Conservation (phyloP, 1,140 invertebrate species). For the Hyles vespertilio region DNA sequence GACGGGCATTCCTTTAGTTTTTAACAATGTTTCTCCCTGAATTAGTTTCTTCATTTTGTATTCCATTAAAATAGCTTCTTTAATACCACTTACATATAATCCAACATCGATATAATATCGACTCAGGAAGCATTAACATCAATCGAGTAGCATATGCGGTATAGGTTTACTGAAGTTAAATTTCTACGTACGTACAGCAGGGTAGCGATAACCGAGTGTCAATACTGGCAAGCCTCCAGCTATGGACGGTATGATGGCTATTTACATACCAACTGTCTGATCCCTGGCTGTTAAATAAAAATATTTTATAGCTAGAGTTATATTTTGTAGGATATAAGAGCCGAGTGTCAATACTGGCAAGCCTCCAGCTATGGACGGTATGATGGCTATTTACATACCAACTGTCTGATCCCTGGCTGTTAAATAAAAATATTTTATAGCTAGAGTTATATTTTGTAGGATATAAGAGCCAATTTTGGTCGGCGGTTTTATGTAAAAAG, state of each 20-base stretch:
- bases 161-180: conserved; percentile 2
- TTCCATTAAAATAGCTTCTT: too few species aligned
- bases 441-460: conserved; percentile 2
- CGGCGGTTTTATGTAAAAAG: too few species aligned
- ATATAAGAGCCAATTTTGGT: too few species aligned
- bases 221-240: conserved; percentile 58
- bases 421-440: conserved; percentile 1
- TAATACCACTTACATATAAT: too few species aligned
- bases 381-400: conserved; percentile 42
- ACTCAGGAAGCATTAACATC: too few species aligned
- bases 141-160: neutral
- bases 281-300: conserved; percentile 8
- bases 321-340: neutral
- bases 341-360: conserved; percentile 58
- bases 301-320: neutral
- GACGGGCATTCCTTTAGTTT: too few species aligned
- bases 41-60: too few species aligned
- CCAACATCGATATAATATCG: too few species aligned
- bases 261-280: conserved; percentile 32
- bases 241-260: conserved; percentile 29
- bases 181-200: conserved; percentile 1
- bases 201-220: conserved; percentile 32
- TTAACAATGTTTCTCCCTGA: too few species aligned
- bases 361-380: conserved; percentile 40
- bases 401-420: conserved; percentile 13